phyloP scores from a whole-genome alignment of 2,888 invertebrate genomes.

The Steinernema carpocapsae region DNA sequence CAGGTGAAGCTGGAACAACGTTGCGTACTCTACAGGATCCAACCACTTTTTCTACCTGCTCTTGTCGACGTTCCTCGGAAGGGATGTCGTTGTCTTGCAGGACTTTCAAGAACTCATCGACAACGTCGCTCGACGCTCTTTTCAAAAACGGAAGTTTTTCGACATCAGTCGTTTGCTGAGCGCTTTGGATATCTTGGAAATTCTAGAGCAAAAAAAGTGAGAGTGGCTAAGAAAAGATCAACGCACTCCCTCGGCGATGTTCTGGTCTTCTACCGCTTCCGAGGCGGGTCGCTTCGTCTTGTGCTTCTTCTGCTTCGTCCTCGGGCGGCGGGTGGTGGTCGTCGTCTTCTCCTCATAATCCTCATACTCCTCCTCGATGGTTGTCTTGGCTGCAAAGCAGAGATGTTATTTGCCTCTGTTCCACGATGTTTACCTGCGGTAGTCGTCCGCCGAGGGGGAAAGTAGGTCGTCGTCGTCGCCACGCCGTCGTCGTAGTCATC shows the following conservation, averaged over 20 bases:
- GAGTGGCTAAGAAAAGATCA: background rate
- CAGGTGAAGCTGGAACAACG: constrained; percentile 58
- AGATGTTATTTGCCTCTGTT: no score
- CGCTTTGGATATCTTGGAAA: constrained; percentile 3
- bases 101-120: constrained; percentile 44
- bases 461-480: background rate
- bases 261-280: background rate
- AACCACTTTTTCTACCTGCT: constrained; percentile 50
- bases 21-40: background rate
- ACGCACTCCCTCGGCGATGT: background rate
- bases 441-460: background rate
- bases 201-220: background rate
- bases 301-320: background rate
- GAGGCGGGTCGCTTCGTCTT: background rate
- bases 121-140: constrained; percentile 51
- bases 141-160: constrained; percentile 58
- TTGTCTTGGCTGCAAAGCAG: background rate
- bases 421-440: background rate
- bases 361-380: background rate
- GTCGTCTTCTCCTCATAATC: constrained; percentile 13
- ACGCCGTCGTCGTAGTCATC: background rate
- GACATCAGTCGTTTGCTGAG: background rate
- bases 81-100: constrained; percentile 64
- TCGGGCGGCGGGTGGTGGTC: background rate
- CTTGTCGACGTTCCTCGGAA: constrained; percentile 56